These are phyloP conservation scores for Anseranas semipalmata DNA, from an alignment of 2,113 vertebrate species.

Conservation along the genomic window DNA sequence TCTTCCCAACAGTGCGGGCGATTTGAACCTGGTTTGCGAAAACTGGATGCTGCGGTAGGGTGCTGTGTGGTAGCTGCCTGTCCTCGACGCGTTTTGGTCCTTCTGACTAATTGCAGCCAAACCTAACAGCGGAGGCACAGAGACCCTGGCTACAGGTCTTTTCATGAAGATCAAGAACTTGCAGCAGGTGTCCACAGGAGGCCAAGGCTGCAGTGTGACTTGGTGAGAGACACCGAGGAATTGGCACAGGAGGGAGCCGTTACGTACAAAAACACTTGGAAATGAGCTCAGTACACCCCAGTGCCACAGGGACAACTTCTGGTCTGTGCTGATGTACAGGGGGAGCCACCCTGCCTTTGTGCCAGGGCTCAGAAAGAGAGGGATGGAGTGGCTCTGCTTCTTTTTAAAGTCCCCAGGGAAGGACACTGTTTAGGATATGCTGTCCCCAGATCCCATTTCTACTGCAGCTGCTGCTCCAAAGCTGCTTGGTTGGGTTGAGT, in stretches of 20 bases:
- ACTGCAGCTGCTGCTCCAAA: background rate
- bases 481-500: background rate
- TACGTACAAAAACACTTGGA: background rate
- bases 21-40: background rate
- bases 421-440: background rate
- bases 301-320: background rate
- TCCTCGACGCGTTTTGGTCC: background rate
- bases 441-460: background rate
- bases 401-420: background rate
- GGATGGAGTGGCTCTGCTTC: background rate
- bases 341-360: accelerated
- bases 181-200: background rate
- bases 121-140: background rate
- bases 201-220: background rate
- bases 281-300: background rate
- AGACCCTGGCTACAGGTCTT: background rate
- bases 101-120: background rate
- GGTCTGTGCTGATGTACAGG: background rate
- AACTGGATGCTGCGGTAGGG: accelerated
- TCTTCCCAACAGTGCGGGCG: background rate
- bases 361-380: background rate
- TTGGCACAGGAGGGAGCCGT: background rate
- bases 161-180: background rate
- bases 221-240: background rate
- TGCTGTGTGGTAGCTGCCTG: background rate